Evolutionary conservation across 2,888 invertebrate species (phyloP).

Genomic region (Drosophila kambysellisi): DNA sequence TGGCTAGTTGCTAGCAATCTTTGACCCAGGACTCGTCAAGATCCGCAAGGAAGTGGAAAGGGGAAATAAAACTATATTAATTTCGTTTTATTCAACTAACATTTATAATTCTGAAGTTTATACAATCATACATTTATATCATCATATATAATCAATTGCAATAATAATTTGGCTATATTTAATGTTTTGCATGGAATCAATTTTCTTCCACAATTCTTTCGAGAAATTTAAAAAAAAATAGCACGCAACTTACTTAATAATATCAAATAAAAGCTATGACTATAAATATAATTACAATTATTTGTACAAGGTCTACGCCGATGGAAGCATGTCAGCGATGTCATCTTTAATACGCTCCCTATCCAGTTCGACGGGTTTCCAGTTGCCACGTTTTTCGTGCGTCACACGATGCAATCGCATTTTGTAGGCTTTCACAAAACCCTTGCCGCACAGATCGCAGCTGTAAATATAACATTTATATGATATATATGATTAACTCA

Average conservation of each 20-base stretch:
- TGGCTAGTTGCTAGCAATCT: too few species aligned
- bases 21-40: too few species aligned
- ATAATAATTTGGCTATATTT: conserved; percentile 19
- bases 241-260: conserved; percentile 26
- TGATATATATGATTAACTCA: not conserved
- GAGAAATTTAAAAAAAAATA: conserved; percentile 21
- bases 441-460: conserved; percentile 82
- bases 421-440: conserved; percentile 82
- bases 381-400: conserved; percentile 71
- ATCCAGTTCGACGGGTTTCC: conserved; percentile 39
- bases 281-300: conserved; percentile 23
- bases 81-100: not conserved
- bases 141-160: not conserved
- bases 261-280: conserved; percentile 27
- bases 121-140: not conserved
- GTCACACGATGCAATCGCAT: conserved; percentile 79
- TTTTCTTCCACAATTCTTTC: not conserved
- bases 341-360: conserved; percentile 48
- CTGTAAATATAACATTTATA: conserved; percentile 33
- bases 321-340: conserved; percentile 41
- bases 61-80: not conserved
- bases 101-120: not conserved
- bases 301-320: conserved; percentile 39
- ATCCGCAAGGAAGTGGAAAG: not conserved
- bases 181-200: not conserved